These are phyloP conservation scores for Hyaena hyaena DNA, from an alignment of 2,113 vertebrate species.

Conservation along the genomic window DNA sequence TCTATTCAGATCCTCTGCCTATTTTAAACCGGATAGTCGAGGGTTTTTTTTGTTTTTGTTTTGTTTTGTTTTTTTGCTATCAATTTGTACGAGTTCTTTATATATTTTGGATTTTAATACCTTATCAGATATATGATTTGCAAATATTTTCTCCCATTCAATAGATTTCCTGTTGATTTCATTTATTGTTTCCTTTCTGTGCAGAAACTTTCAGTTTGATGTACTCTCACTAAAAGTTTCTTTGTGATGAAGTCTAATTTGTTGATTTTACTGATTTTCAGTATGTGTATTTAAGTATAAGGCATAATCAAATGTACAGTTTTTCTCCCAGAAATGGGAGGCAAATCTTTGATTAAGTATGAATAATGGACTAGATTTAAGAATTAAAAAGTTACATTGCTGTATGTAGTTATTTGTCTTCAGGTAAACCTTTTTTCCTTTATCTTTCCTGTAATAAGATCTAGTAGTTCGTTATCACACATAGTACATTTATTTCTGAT, in stretches of 20 bases:
- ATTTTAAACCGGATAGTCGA: background rate
- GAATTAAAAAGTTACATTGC: background rate
- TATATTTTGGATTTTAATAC: background rate
- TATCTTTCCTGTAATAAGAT: background rate
- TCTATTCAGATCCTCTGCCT: background rate
- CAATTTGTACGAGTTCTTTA: background rate
- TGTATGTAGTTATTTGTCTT: background rate
- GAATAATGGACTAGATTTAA: background rate
- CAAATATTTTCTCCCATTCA: background rate
- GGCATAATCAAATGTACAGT: background rate
- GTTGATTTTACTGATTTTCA: conserved; percentile 31
- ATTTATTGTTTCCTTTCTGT: background rate
- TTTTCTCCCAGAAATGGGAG: background rate
- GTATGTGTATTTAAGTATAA: conserved; percentile 22
- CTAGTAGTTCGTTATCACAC: background rate
- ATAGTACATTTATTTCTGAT: background rate
- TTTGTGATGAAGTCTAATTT: background rate
- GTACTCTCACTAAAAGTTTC: background rate
- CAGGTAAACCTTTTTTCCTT: background rate
- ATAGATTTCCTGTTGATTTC: background rate
- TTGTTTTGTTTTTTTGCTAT: background rate
- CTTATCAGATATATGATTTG: background rate
- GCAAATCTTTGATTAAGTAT: background rate
- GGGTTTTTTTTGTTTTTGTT: too few species aligned
- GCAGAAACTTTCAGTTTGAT: background rate